These are phyloP conservation scores for Amitus sp. DNA, from an alignment of 2,888 invertebrate species.

Conservation along the genomic window DNA sequence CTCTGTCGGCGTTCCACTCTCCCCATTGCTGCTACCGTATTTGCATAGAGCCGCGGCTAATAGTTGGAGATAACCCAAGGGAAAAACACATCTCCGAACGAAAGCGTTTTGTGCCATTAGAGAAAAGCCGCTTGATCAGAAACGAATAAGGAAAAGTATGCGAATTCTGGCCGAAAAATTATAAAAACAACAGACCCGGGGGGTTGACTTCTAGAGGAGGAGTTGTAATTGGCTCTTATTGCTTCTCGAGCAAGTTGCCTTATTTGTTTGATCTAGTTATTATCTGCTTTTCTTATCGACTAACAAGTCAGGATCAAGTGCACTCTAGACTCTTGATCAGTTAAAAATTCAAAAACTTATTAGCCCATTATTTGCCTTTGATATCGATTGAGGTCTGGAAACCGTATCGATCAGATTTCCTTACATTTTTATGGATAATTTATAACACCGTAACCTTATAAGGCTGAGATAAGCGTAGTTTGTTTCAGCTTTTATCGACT, in stretches of 20 bases:
- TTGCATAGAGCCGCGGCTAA: constrained; percentile 60
- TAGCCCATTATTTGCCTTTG: background rate
- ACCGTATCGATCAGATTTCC: constrained; percentile 1
- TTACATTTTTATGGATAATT: background rate
- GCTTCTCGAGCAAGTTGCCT: constrained; percentile 8
- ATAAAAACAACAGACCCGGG: constrained; percentile 24
- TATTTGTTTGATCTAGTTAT: constrained; percentile 4
- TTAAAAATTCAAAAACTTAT: too few relatives aligned
- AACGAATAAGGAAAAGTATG: constrained; percentile 32
- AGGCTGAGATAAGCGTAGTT: background rate
- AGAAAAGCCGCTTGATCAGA: constrained; percentile 22
- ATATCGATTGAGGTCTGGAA: background rate
- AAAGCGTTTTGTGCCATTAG: constrained; percentile 45
- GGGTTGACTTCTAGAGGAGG: constrained; percentile 9
- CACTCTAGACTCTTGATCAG: background rate
- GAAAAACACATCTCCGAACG: constrained; percentile 45
- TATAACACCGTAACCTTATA: background rate
- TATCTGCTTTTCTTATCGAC: constrained; percentile 1
- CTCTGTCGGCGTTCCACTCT: constrained; percentile 31
- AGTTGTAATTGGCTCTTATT: constrained; percentile 5
- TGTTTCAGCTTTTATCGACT: background rate
- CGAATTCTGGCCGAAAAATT: constrained; percentile 25
- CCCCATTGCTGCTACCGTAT: constrained; percentile 48
- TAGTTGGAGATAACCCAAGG: constrained; percentile 56
- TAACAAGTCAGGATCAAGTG: background rate